Conservation (phyloP, 2,797 vertebrate genomes). For the Limosa lapponica region DNA sequence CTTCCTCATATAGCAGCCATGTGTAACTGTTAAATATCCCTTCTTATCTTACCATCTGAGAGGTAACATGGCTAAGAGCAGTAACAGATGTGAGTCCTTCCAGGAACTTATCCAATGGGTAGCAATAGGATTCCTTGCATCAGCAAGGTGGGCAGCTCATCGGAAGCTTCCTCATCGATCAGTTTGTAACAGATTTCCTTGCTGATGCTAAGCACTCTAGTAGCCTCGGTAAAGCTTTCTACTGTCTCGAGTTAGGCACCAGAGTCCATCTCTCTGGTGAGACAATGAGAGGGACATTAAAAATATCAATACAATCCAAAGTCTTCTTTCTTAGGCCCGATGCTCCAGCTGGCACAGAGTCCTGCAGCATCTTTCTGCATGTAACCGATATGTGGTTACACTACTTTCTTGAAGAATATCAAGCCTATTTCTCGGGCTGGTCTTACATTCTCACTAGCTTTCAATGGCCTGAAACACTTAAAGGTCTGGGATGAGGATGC, state of each 20-base stretch:
- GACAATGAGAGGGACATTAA: neutral
- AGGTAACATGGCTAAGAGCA: neutral
- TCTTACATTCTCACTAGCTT: neutral
- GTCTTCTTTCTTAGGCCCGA: neutral
- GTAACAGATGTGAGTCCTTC: neutral
- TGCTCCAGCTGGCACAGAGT: neutral
- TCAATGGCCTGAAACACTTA: neutral
- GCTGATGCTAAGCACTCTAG: neutral
- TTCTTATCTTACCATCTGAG: neutral
- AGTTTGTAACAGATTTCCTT: neutral
- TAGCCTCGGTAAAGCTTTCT: neutral
- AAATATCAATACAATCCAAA: neutral
- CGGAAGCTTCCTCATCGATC: neutral
- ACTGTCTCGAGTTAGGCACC: neutral
- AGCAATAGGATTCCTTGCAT: rapidly evolving
- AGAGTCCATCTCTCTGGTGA: neutral
- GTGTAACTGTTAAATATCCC: neutral
- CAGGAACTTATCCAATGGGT: neutral
- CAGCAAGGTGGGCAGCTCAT: neutral
- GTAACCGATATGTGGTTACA: neutral
- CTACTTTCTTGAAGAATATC: neutral
- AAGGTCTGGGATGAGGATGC: neutral
- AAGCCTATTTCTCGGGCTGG: neutral
- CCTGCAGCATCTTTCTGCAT: neutral
- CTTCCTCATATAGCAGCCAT: neutral